Conservation (phyloP, 2,888 invertebrate species). For the Drosophila tanythrix region DNA sequence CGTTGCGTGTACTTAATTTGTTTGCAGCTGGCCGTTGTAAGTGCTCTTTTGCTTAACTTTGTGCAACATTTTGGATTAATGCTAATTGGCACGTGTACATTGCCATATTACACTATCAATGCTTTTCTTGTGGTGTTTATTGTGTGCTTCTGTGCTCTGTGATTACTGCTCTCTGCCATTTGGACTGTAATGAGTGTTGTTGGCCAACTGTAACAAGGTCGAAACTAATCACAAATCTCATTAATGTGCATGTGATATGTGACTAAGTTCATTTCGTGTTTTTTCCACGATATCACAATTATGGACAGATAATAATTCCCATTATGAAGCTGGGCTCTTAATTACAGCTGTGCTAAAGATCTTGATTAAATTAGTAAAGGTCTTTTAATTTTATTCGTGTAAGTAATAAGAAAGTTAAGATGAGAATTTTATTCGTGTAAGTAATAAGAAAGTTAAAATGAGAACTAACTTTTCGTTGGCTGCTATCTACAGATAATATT, state of each 20-base stretch:
- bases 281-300: conserved; percentile 2
- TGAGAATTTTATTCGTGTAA: neutral
- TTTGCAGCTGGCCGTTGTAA: conserved; percentile 30
- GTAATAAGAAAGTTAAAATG: neutral
- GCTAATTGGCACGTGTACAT: conserved; percentile 48
- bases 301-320: conserved; percentile 7
- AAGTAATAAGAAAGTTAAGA: neutral
- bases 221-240: conserved; percentile 38
- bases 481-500: neutral
- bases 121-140: neutral
- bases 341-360: conserved; percentile 8
- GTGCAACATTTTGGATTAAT: conserved; percentile 35
- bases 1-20: conserved; percentile 47
- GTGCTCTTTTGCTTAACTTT: conserved; percentile 10
- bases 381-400: neutral
- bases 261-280: conserved; percentile 9
- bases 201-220: conserved; percentile 13
- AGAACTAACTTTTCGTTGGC: neutral
- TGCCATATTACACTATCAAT: conserved; percentile 37
- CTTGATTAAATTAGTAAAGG: conserved; percentile 1
- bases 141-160: neutral
- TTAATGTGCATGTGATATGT: conserved; percentile 28
- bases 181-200: conserved; percentile 11
- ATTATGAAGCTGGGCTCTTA: neutral
- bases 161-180: neutral